Conservation (phyloP, 1,140 invertebrate genomes). For the Lepidotrigona ventralis region DNA sequence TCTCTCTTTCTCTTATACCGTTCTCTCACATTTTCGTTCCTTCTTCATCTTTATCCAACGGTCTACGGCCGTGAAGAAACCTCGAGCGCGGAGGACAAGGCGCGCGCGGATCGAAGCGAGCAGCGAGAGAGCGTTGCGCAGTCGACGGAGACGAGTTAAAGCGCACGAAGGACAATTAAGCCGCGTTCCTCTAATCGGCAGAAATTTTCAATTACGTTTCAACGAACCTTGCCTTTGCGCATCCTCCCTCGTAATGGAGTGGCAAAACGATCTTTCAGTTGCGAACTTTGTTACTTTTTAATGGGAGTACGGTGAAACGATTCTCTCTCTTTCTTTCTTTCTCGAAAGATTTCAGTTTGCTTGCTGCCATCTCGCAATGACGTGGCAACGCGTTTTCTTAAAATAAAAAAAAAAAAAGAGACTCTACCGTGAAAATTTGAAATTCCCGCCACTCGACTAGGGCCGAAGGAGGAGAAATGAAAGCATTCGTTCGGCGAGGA, state of each 20-base stretch:
- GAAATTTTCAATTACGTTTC: conserved; percentile 21
- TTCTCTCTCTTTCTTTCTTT: too few species aligned
- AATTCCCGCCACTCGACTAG: not conserved
- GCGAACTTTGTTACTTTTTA: not conserved
- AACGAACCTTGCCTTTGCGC: not conserved
- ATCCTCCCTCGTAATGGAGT: not conserved
- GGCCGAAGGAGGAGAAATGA: not conserved
- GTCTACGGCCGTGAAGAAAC: not conserved
- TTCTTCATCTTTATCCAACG: not conserved
- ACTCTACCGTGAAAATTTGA: not conserved
- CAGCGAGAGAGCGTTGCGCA: conserved; percentile 50
- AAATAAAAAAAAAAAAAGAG: too few species aligned
- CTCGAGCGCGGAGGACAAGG: not conserved
- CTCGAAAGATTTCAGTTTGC: not conserved
- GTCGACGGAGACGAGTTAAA: conserved; percentile 64
- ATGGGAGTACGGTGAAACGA: not conserved
- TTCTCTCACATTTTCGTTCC: not conserved
- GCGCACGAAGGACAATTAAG: conserved; percentile 65
- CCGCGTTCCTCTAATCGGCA: conserved; percentile 35
- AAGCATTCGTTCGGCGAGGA: not conserved
- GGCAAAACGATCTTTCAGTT: not conserved
- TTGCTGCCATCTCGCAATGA: not conserved
- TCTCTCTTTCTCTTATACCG: not conserved
- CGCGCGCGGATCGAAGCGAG: conserved; percentile 46
- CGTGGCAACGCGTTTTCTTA: not conserved